Conservation (phyloP, 35 echinoderm and acorn worm species). For the Stichopus chloronotus region DNA sequence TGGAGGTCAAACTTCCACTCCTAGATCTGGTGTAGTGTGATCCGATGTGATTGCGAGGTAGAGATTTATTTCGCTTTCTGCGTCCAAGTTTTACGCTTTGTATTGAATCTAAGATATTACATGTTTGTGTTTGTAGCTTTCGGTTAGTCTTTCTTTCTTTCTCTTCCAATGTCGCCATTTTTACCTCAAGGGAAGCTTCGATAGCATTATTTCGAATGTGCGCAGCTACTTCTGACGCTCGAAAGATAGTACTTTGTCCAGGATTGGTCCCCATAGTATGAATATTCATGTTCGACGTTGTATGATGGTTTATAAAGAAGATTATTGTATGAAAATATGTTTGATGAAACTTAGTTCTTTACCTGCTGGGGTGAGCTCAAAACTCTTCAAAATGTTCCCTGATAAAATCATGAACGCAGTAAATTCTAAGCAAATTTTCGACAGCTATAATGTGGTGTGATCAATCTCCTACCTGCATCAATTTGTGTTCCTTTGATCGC, state of each 20-base stretch:
- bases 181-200: neutral
- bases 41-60: neutral
- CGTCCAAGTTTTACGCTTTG: constrained; percentile 44
- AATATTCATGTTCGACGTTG: neutral
- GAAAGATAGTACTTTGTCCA: neutral
- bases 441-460: neutral
- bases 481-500: neutral
- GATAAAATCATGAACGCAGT: no score
- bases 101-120: constrained; percentile 23
- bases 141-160: neutral
- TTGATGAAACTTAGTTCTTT: no score
- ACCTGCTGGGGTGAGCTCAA: no score
- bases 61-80: constrained; percentile 17
- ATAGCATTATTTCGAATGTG: constrained; percentile 4
- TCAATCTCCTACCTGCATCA: neutral
- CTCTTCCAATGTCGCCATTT: neutral
- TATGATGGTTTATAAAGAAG: neutral
- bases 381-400: no score
- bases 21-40: neutral
- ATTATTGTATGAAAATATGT: neutral
- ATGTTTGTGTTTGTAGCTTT: neutral
- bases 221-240: neutral
- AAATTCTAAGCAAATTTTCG: no score
- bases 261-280: neutral
- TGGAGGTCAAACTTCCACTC: constrained; percentile 22